Conservation (phyloP, 1,140 invertebrate genomes). For the Drosophila sp. region DNA sequence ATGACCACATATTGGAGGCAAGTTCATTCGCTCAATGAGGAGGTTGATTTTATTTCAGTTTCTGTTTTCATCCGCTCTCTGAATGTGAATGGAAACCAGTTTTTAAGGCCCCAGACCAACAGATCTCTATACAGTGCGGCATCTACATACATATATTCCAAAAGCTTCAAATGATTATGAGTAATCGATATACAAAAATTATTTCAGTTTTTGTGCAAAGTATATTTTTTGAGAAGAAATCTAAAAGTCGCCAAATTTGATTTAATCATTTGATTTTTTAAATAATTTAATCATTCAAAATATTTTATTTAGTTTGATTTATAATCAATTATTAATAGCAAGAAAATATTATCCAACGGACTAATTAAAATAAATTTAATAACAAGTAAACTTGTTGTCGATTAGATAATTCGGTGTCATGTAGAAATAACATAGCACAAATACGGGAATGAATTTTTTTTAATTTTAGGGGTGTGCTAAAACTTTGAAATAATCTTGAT, state of each 20-base stretch:
- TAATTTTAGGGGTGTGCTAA: too few species aligned
- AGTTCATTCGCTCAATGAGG: constrained; percentile 44
- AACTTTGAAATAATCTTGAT: too few species aligned
- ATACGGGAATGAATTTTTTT: too few species aligned
- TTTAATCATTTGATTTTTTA: neutral
- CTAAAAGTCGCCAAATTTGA: neutral
- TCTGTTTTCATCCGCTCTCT: neutral
- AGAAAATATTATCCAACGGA: too few species aligned
- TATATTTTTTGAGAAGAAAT: neutral
- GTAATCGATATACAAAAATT: neutral
- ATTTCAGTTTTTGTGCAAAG: neutral
- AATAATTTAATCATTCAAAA: too few species aligned
- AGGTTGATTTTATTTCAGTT: constrained; percentile 2
- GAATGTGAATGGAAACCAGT: constrained; percentile 60
- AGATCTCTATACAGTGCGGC: constrained; percentile 25
- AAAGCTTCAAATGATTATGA: constrained; percentile 9
- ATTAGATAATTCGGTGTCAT: too few species aligned
- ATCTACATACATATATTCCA: constrained; percentile 22
- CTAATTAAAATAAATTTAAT: too few species aligned
- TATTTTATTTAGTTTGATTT: too few species aligned
- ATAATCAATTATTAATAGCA: too few species aligned
- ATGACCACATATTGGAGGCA: constrained; percentile 28
- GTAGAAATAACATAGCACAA: too few species aligned
- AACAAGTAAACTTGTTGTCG: too few species aligned
- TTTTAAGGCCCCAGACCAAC: constrained; percentile 37